These are phyloP conservation scores for Apodemus agrarius DNA, from an alignment of 2,797 vertebrate genomes.

Conservation along the genomic window DNA sequence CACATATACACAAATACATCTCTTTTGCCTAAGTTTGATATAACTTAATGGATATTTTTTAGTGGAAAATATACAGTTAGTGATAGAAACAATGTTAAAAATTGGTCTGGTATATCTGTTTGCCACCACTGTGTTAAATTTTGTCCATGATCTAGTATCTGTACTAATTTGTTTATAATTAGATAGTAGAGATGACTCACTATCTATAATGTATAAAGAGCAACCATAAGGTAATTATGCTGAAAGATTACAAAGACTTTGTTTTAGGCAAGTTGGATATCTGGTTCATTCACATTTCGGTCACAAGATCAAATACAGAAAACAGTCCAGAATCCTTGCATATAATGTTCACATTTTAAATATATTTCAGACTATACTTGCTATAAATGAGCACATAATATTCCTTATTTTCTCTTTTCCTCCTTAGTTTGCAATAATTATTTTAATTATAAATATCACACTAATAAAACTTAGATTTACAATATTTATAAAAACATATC, in stretches of 20 bases:
- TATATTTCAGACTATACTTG: neutral
- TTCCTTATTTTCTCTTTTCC: neutral
- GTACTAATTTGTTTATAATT: neutral
- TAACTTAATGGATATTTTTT: neutral
- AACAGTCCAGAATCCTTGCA: neutral
- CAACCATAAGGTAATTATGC: neutral
- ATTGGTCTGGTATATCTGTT: neutral
- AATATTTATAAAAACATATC: constrained; percentile 49
- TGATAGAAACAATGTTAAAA: neutral
- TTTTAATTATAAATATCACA: constrained; percentile 62
- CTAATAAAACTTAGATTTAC: constrained; percentile 63
- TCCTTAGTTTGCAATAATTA: neutral
- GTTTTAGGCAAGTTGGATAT: neutral
- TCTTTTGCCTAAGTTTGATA: neutral
- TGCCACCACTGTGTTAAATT: neutral
- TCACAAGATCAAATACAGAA: neutral
- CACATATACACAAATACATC: neutral
- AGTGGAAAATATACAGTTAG: neutral
- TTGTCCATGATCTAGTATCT: neutral
- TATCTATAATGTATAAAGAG: neutral
- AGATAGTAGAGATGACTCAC: neutral
- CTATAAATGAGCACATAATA: neutral
- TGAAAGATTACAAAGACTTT: neutral
- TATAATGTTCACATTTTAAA: neutral
- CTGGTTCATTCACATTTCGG: constrained; percentile 4